A percentile compares a stretch with the other conserved stretches of the same genome.
These are phyloP conservation scores for Falco columbarius DNA, from an alignment of 2,797 vertebrate species.

Conservation along the genomic window DNA sequence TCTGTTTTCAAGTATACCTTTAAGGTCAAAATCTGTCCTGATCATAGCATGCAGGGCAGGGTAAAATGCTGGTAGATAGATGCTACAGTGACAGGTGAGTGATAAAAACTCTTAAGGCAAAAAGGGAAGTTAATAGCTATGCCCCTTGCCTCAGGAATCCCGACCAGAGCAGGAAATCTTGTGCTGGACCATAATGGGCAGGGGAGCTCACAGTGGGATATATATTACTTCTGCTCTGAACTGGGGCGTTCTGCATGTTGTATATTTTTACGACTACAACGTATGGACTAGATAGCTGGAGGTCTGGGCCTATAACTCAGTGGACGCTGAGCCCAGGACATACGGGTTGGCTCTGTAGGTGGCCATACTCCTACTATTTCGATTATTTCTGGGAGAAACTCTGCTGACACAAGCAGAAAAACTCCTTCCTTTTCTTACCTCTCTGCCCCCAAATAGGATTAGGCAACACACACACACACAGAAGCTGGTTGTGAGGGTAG, in stretches of 20 bases:
- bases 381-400: conserved; percentile 8
- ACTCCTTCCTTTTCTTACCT: not conserved
- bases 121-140: not conserved
- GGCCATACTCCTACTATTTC: not conserved
- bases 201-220: not conserved
- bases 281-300: conserved; percentile 1
- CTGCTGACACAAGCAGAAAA: conserved; percentile 11
- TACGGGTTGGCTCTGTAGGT: not conserved
- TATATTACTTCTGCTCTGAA: not conserved
- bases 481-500: not conserved
- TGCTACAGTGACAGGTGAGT: not conserved
- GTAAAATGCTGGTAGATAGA: not conserved
- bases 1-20: not conserved
- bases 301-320: not conserved
- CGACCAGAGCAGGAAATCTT: conserved; percentile 9
- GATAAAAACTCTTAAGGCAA: not conserved
- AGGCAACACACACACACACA: not conserved
- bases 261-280: not conserved
- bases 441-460: not conserved
- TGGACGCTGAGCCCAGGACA: not conserved
- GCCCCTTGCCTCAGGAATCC: not conserved
- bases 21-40: not conserved
- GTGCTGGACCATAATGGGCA: not conserved
- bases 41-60: not conserved
- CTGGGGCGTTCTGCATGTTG: not conserved